A percentile compares a stretch with the other conserved stretches of the same genome.
These are phyloP conservation scores for Gymnorhina tibicen DNA, from an alignment of 2,113 vertebrate species.

Conservation along the genomic window DNA sequence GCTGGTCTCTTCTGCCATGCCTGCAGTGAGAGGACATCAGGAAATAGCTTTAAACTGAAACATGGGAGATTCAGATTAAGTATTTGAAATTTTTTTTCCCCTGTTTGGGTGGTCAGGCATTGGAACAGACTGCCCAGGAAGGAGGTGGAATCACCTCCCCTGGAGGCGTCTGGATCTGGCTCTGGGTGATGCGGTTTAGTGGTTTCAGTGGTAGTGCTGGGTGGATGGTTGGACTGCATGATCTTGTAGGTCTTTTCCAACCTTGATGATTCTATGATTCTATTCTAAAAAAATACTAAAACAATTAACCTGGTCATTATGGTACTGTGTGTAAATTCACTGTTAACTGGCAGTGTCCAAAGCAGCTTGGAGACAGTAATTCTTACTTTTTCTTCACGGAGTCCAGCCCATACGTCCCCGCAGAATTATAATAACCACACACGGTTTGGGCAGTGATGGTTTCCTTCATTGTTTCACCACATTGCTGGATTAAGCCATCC, in stretches of 20 bases:
- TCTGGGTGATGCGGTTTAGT: neutral
- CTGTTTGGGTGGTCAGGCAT: neutral
- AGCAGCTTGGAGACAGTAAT: neutral
- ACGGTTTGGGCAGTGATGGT: conserved; percentile 91
- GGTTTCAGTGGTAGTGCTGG: neutral
- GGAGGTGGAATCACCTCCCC: neutral
- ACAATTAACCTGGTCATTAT: neutral
- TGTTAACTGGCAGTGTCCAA: neutral
- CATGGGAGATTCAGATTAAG: neutral
- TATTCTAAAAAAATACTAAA: neutral
- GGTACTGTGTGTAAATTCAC: neutral
- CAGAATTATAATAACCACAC: conserved; percentile 88
- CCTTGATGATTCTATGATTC: neutral
- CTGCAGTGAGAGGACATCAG: neutral
- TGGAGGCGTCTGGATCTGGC: neutral
- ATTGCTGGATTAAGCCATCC: conserved; percentile 96
- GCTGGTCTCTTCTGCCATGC: neutral
- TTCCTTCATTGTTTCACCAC: conserved; percentile 98
- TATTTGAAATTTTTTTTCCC: no score
- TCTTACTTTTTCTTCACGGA: conserved; percentile 93
- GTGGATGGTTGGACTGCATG: neutral
- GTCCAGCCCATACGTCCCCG: conserved; percentile 90
- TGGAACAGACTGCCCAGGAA: neutral
- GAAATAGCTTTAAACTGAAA: neutral
- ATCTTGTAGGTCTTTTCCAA: neutral